Percentiles rank a stretch among this genome's conserved stretches.
phyloP scores from a whole-genome alignment of 2,888 invertebrate genomes.

The Eurytoma adleriae region DNA sequence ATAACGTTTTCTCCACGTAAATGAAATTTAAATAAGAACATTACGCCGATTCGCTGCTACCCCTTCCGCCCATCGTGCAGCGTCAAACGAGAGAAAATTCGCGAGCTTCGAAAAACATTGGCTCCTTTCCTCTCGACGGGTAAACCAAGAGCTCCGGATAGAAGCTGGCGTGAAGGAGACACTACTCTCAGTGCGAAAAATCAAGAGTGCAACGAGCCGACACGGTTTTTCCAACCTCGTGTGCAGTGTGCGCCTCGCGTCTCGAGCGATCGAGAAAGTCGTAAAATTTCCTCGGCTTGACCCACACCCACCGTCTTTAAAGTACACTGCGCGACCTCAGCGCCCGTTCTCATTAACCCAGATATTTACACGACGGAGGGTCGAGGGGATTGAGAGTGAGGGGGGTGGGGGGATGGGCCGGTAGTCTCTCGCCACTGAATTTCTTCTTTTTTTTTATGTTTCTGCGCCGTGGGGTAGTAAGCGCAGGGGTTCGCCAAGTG shows the following conservation, averaged over 20 bases:
- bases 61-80: too few species aligned
- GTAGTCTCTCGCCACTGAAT: background rate
- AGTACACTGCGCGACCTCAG: slow-evolving; percentile 58
- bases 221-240: background rate
- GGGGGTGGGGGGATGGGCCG: slow-evolving; percentile 24
- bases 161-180: background rate
- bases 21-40: too few species aligned
- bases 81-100: too few species aligned
- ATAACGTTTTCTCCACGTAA: too few species aligned
- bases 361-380: slow-evolving; percentile 63
- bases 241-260: too few species aligned
- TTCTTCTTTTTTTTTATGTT: background rate
- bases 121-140: too few species aligned
- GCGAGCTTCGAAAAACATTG: too few species aligned
- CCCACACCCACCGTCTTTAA: background rate
- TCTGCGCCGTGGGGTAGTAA: too few species aligned
- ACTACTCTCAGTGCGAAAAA: background rate
- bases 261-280: background rate
- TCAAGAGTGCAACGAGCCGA: background rate
- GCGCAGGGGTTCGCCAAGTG: too few species aligned
- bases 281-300: slow-evolving; percentile 1
- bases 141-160: too few species aligned
- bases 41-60: too few species aligned
- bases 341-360: slow-evolving; percentile 69
- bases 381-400: slow-evolving; percentile 28